A percentile compares a stretch with the other conserved stretches of the same genome.
Evolutionary conservation across 2,113 vertebrate genomes (phyloP).

Genomic region (Dermatemys mawii): DNA sequence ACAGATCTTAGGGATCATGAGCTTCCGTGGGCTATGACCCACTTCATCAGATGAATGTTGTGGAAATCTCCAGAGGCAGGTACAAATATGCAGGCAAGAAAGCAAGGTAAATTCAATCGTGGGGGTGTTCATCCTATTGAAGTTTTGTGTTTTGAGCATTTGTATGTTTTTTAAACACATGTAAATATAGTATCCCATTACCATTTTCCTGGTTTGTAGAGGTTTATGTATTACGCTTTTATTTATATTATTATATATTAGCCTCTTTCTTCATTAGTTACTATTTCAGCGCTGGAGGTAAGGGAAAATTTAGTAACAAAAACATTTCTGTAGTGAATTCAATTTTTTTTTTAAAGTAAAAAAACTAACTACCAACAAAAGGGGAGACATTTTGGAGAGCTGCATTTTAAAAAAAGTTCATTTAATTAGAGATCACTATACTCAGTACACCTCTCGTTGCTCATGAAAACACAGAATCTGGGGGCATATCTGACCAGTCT

Average conservation of each 20-base stretch:
- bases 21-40: too few relatives aligned
- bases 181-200: background rate
- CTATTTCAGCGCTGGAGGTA: background rate
- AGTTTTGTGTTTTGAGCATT: background rate
- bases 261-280: background rate
- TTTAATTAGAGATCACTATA: background rate
- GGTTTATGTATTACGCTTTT: background rate
- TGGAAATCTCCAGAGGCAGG: too few relatives aligned
- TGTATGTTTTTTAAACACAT: background rate
- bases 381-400: background rate
- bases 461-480: conserved; percentile 1
- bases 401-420: background rate
- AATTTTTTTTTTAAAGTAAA: background rate
- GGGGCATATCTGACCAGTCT: background rate
- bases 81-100: too few relatives aligned
- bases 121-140: background rate
- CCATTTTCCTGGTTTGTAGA: background rate
- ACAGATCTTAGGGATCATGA: too few relatives aligned
- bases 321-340: background rate
- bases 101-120: too few relatives aligned
- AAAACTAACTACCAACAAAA: background rate
- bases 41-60: too few relatives aligned
- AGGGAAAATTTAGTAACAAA: background rate
- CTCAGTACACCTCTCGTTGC: background rate
- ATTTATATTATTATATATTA: background rate